These are phyloP conservation scores for Regulus satrapa DNA, from an alignment of 2,113 vertebrate species.

Conservation along the genomic window DNA sequence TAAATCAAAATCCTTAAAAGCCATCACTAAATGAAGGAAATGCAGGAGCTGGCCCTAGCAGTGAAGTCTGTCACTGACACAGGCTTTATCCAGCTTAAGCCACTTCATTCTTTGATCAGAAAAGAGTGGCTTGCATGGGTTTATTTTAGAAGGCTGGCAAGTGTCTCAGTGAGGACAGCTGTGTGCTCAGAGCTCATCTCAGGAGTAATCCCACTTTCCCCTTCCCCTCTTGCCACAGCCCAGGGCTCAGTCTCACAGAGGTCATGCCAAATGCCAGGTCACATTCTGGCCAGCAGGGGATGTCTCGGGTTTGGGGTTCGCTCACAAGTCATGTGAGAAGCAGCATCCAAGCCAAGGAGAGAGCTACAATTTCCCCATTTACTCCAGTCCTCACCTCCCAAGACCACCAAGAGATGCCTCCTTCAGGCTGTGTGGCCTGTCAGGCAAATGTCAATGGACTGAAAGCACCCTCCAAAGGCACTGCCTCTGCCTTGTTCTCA, in stretches of 20 bases:
- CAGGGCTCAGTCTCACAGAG: not conserved
- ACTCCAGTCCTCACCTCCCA: not conserved
- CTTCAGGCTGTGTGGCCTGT: not conserved
- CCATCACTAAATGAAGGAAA: constrained; percentile 50
- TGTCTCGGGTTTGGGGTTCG: fast-evolving
- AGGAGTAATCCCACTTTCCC: not conserved
- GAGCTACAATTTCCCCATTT: not conserved
- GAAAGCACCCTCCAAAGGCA: not conserved
- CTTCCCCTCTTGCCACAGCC: not conserved
- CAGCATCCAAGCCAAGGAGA: not conserved
- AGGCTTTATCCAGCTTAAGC: constrained; percentile 66
- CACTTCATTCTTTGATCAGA: constrained; percentile 67
- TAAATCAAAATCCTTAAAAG: constrained; percentile 66
- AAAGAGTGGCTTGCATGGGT: constrained; percentile 7
- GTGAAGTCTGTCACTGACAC: constrained; percentile 63
- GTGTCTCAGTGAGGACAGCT: constrained; percentile 29
- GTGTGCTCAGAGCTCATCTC: not conserved
- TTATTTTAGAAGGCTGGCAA: constrained; percentile 44
- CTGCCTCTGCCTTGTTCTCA: not conserved
- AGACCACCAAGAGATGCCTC: not conserved
- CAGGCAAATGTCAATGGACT: too few relatives aligned
- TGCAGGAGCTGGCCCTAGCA: constrained; percentile 25
- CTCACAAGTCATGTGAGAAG: not conserved
- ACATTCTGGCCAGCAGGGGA: not conserved
- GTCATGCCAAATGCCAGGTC: not conserved